phyloP scores from a whole-genome alignment of 2,797 vertebrate species.

The Pempheris klunzingeri region DNA sequence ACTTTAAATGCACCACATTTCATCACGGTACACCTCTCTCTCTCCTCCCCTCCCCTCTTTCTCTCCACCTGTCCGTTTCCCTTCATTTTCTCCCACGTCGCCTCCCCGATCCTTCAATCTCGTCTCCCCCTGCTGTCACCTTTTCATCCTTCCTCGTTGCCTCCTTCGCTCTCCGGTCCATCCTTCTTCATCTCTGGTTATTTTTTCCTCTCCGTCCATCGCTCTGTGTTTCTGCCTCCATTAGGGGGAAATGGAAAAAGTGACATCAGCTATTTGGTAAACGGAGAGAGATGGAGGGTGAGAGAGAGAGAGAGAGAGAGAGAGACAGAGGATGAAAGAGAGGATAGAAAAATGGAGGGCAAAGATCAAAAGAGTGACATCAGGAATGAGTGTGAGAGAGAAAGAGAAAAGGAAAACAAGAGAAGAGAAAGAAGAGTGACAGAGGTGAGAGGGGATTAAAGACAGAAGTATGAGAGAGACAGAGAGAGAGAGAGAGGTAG shows the following conservation, averaged over 20 bases:
- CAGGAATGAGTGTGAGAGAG: constrained; percentile 36
- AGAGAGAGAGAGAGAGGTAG: constrained; percentile 48
- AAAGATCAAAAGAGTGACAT: constrained; percentile 65
- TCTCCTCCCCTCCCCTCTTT: background rate
- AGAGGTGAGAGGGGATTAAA: constrained; percentile 47
- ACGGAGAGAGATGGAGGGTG: constrained; percentile 74
- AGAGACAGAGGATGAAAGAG: constrained; percentile 9
- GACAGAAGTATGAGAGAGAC: constrained; percentile 21
- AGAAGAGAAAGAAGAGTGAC: constrained; percentile 17
- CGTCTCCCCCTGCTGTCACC: constrained; percentile 53
- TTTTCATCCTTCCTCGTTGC: constrained; percentile 71
- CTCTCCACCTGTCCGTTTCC: constrained; percentile 12
- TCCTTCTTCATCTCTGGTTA: constrained; percentile 73
- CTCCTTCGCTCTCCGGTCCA: constrained; percentile 68
- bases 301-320: constrained; percentile 37
- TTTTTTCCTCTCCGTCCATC: constrained; percentile 67
- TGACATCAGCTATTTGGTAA: constrained; percentile 83
- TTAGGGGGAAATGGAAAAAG: constrained; percentile 83
- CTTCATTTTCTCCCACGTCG: constrained; percentile 39
- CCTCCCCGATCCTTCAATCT: constrained; percentile 60
- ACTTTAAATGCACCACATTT: constrained; percentile 31
- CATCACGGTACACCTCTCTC: constrained; percentile 20
- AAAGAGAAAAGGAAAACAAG: constrained; percentile 39
- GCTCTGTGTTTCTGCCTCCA: constrained; percentile 80
- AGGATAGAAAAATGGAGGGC: constrained; percentile 38